Percentiles rank a stretch among this genome's conserved stretches.
phyloP scores from a whole-genome alignment of 2,113 vertebrate genomes.

The Poecilia latipinna region DNA sequence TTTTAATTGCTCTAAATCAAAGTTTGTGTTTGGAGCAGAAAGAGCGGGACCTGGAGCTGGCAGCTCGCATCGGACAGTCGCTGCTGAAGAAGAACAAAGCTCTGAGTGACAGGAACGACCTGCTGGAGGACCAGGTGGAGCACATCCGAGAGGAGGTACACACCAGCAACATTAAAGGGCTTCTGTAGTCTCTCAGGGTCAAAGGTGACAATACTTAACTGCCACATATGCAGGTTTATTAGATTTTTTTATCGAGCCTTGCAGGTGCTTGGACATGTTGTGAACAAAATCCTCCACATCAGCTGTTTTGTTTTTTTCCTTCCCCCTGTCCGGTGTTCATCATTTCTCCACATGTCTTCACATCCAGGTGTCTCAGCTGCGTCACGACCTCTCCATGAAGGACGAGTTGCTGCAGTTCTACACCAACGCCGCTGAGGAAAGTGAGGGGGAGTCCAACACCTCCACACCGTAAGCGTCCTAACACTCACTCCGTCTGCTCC shows the following conservation, averaged over 20 bases:
- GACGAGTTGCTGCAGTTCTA: constrained; percentile 98
- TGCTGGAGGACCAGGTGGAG: constrained; percentile 95
- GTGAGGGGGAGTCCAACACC: constrained; percentile 89
- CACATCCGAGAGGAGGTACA: constrained; percentile 92
- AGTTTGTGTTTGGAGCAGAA: constrained; percentile 80
- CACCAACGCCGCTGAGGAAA: constrained; percentile 92
- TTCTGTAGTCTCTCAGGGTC: background rate
- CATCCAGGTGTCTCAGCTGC: constrained; percentile 91
- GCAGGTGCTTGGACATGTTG: background rate
- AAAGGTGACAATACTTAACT: background rate
- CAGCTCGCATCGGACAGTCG: constrained; percentile 96
- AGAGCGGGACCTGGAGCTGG: constrained; percentile 98
- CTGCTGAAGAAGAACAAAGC: constrained; percentile 97
- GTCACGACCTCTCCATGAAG: constrained; percentile 97
- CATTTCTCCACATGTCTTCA: background rate
- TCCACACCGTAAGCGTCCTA: constrained; percentile 88
- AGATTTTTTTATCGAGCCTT: background rate
- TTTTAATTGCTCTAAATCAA: background rate
- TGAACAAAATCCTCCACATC: background rate
- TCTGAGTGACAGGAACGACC: constrained; percentile 92
- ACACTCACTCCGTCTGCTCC: background rate
- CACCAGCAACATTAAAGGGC: background rate
- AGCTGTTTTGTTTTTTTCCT: background rate
- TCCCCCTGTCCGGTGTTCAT: background rate
- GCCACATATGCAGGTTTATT: background rate